phyloP scores from a whole-genome alignment of 1,140 invertebrate species.

The Potamilus streckersoni region DNA sequence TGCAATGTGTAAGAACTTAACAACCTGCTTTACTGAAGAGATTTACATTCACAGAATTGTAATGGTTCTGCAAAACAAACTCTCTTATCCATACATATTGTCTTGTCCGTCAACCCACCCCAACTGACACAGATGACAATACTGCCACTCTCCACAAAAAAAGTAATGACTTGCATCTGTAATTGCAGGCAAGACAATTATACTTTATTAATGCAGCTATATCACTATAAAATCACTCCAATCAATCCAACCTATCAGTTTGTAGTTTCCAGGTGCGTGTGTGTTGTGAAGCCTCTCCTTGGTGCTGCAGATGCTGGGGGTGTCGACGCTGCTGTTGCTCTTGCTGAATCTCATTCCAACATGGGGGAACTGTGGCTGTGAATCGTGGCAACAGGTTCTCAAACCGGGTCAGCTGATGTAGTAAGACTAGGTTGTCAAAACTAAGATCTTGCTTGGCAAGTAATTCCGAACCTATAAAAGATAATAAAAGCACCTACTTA shows the following conservation, averaged over 20 bases:
- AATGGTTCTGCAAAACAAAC: too few relatives aligned
- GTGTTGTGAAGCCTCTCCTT: conserved; percentile 80
- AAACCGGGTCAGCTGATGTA: conserved; percentile 77
- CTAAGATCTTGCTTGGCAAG: conserved; percentile 73
- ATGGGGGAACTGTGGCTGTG: conserved; percentile 88
- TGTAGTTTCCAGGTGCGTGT: conserved; percentile 88
- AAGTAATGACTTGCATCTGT: too few relatives aligned
- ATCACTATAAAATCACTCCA: too few relatives aligned
- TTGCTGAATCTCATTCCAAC: conserved; percentile 92
- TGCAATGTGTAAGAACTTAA: too few relatives aligned
- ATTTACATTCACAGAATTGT: too few relatives aligned
- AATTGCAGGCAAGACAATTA: too few relatives aligned
- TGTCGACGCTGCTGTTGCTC: conserved; percentile 87
- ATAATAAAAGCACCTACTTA: not conserved
- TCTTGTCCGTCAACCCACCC: too few relatives aligned
- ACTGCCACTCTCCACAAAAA: too few relatives aligned
- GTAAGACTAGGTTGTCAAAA: conserved; percentile 71
- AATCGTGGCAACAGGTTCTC: conserved; percentile 75
- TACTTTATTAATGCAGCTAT: too few relatives aligned
- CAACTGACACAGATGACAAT: too few relatives aligned
- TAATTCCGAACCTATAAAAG: conserved; percentile 61
- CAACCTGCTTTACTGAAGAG: too few relatives aligned
- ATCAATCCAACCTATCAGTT: conserved; percentile 75
- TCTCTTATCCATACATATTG: too few relatives aligned
- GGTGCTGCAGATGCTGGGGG: conserved; percentile 80